Base-by-base conservation (phyloP, 2,888 invertebrate genomes). In the Cheilosia soror region DNA sequence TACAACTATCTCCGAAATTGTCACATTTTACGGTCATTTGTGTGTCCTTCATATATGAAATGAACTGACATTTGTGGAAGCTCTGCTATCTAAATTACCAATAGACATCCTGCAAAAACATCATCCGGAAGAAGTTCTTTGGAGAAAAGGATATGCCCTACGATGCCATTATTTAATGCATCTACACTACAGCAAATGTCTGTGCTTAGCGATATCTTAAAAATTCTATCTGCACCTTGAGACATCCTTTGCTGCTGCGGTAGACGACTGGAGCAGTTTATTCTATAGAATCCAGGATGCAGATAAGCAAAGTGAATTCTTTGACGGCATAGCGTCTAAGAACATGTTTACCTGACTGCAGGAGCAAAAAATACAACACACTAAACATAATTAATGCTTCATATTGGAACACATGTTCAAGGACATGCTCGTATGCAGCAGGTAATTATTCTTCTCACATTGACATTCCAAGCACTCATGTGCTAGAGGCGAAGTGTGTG, bases 41-140 rank as follows among this genome's bases (percentile, higher is more conserved):
- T 55, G 40, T 65, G 63, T 66, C 66, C 51, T 72, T 82, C 63
- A 62, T 29, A 66, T 29, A 66, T 40, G 53, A 37, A 66, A 66
- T 40, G 53, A 37, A 66, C n/a, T 33, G 66, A 66, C 20, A 72
- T 29, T 58, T 66, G 5, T 5, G 15, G 11, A 20, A 66, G 57
- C 53, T 72, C 27, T 65, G 42, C 65, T 85, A 85, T 85, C 84
- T 85, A 80, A 85, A 80, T 71, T 72, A 63, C 84, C 80, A 80
- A 66, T 53, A 79, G 80, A 85, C 76, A 80, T 85, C 80, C 84
- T 71, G 75, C 40, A 60, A 65, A 66, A 76, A 53, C 66, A 65
- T 47, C 57, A 66, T 62, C 84, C 75, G 80, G 66, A 71, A 76
- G 62, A 47, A 73, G n/a, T 58, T 66, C 62, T 80, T 68, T 49